Evolutionary conservation across 2,113 vertebrate genomes (phyloP).

Genomic region (Daubentonia madagascariensis): DNA sequence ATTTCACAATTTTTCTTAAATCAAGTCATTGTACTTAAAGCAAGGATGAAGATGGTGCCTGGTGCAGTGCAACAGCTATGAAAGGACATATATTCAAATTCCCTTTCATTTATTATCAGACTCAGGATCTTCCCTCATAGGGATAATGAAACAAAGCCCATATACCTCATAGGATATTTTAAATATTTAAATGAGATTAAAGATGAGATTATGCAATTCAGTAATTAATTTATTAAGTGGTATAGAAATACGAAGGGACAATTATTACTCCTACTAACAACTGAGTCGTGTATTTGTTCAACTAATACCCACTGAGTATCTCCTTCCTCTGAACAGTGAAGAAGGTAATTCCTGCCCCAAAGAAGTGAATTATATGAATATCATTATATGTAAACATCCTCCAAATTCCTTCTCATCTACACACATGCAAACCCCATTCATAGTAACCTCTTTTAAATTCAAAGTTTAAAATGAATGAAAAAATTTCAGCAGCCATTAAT

Average conservation of each 20-base stretch:
- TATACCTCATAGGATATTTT: background rate
- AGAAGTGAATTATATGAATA: background rate
- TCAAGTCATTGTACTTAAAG: background rate
- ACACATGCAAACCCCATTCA: background rate
- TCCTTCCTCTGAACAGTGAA: background rate
- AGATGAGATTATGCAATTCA: background rate
- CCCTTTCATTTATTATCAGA: background rate
- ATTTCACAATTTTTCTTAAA: background rate
- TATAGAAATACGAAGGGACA: background rate
- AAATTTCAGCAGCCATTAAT: background rate
- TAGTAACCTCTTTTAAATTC: background rate
- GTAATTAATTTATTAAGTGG: background rate
- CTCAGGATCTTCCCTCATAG: background rate
- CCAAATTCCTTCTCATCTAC: background rate
- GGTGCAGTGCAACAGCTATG: background rate
- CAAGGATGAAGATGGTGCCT: background rate
- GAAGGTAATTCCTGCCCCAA: background rate
- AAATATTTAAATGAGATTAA: conserved; percentile 35
- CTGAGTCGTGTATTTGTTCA: background rate
- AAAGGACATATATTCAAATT: background rate
- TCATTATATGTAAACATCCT: background rate
- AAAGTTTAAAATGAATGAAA: background rate
- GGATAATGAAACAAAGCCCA: background rate
- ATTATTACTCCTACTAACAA: background rate
- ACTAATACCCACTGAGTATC: background rate